Evolutionary conservation across 2,113 vertebrate genomes (phyloP), one percentile per base, ranked within the genome.

Genomic region (Excalfactoria chinensis): DNA sequence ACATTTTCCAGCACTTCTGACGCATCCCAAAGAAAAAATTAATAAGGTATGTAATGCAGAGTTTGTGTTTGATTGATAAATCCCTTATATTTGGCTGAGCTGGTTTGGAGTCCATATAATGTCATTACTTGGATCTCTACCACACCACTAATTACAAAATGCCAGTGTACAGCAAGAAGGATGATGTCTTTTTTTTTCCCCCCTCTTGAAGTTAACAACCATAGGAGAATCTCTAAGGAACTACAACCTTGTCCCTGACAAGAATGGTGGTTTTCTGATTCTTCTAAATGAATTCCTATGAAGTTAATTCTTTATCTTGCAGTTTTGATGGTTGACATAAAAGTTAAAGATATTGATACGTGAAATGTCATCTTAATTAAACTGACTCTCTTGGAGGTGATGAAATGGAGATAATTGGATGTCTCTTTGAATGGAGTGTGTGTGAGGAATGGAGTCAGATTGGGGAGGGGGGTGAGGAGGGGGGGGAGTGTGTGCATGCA

Each of bases 21-120:
- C 99, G 64, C 99, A 99, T 98, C 98, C 99, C 86, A 99, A 99
- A 98, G 99, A 99, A 98, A 99, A 99, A 97, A 99, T 99, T 98
- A 99, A 99, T 98, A 99, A 99, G 98, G 99, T 99, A 97, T 96
- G 96, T 93, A 40, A 48, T 51, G 13, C 23, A 67, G 28, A 73
- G 63, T 1, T 40, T 25, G 34, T 2, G 25, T 4, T 16, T 1
- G 2, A 5, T 13, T 6, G 48, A 0, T 26, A 11, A 43, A 1
- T 22, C 53, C 6, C 76, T 13, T 7, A 0, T 40, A 0, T 67
- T 34, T 59, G 30, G 1, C 35, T 49, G 9, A 6, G 44, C 13
- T 34, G 4, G 7, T 62, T 59, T 28, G 55, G 44, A 3, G 58
- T 40, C 23, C 3, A 16, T n/a, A n/a, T n/a, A n/a, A n/a, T n/a